Evolutionary conservation across 23 tunicate species (phyloP).

Genomic region (Ascidia mentula): DNA sequence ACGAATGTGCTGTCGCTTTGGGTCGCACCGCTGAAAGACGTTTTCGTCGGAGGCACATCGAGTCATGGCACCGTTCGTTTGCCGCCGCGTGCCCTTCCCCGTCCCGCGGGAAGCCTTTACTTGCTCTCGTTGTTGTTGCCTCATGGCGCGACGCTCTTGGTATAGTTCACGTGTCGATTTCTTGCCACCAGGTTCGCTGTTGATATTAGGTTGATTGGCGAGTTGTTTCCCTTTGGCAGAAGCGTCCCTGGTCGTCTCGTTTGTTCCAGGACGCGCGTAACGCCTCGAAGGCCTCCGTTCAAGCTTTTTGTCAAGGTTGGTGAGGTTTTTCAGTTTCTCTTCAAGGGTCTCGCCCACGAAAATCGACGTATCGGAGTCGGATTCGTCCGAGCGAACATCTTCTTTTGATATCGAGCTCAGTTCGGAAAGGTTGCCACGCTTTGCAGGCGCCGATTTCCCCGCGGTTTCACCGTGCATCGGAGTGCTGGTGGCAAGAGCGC

Average conservation of each 20-base stretch:
- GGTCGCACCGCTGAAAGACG: conserved; percentile 64
- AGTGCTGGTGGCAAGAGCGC: conserved; percentile 16
- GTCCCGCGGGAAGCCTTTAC: conserved; percentile 25
- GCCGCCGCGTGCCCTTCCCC: conserved; percentile 7
- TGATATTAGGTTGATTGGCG: neutral
- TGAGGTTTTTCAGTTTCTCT: conserved; percentile 57
- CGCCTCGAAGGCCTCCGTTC: conserved; percentile 42
- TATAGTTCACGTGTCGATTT: conserved; percentile 59
- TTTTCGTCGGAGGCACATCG: conserved; percentile 81
- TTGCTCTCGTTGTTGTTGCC: conserved; percentile 29
- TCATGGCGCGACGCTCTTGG: conserved; percentile 44
- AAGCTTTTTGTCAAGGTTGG: conserved; percentile 52
- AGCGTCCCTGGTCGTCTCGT: neutral
- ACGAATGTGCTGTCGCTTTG: conserved; percentile 47
- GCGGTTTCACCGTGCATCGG: neutral
- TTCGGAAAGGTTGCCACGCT: conserved; percentile 19
- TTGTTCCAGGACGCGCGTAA: neutral
- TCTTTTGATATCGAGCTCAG: conserved; percentile 30
- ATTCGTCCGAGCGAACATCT: conserved; percentile 7
- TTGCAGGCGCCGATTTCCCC: neutral
- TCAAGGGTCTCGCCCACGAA: conserved; percentile 55
- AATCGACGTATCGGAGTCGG: conserved; percentile 58
- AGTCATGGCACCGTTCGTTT: neutral
- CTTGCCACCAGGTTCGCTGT: conserved; percentile 31
- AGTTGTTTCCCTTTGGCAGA: neutral